phyloP scores from a whole-genome alignment of 2,113 vertebrate species.

The Sturnus vulgaris region DNA sequence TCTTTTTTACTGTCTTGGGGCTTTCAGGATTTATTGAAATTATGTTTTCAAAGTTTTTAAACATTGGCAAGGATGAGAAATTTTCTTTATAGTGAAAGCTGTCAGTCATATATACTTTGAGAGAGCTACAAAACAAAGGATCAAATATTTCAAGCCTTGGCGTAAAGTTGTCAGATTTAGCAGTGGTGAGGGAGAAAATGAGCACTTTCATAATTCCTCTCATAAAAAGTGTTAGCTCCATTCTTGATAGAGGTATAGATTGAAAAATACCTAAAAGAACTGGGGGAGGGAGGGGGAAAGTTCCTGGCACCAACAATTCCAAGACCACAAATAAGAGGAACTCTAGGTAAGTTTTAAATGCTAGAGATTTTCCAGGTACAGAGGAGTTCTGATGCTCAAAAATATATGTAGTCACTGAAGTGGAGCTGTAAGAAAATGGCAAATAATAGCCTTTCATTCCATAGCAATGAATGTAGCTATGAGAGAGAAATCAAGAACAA shows the following conservation, averaged over 20 bases:
- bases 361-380: not conserved
- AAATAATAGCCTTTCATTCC: not conserved
- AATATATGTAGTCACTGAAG: not conserved
- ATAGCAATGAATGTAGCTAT: not conserved
- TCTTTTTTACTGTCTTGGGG: not conserved
- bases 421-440: not conserved
- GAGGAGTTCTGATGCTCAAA: not conserved
- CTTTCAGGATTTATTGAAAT: not conserved
- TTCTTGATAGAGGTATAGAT: not conserved
- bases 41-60: not conserved
- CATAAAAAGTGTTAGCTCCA: not conserved
- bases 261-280: not conserved
- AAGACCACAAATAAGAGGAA: not conserved
- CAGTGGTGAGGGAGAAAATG: not conserved
- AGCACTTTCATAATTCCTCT: not conserved
- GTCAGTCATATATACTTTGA: not conserved
- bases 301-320: not conserved
- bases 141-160: not conserved
- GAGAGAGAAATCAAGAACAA: not conserved
- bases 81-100: not conserved
- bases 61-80: not conserved
- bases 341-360: not conserved
- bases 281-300: rapidly evolving
- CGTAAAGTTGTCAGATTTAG: not conserved
- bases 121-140: not conserved